A percentile compares a stretch with the other conserved stretches of the same genome.
Evolutionary conservation across 2,888 invertebrate species (phyloP).

Genomic region (Lasioglossum pauxillum): DNA sequence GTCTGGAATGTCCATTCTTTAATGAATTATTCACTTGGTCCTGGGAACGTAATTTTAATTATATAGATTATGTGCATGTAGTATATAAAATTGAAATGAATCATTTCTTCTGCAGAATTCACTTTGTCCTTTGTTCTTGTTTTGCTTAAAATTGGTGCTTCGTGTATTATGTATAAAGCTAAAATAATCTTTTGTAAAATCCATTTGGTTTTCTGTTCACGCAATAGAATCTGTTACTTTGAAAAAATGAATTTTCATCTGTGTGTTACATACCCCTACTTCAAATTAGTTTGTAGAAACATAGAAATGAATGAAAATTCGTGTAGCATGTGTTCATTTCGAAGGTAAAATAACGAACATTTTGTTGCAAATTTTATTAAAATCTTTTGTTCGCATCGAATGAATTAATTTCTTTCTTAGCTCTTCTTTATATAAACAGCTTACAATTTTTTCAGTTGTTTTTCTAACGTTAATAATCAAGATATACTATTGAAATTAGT

Average conservation of each 20-base stretch:
- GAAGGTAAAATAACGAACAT: constrained; percentile 21
- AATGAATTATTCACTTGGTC: constrained; percentile 12
- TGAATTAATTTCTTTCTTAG: constrained; percentile 26
- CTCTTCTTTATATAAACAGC: constrained; percentile 36
- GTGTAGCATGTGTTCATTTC: constrained; percentile 49
- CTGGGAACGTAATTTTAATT: constrained; percentile 18
- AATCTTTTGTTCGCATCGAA: constrained; percentile 31
- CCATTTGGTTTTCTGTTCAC: background rate
- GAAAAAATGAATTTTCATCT: background rate
- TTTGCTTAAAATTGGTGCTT: constrained; percentile 30
- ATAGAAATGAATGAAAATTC: constrained; percentile 33
- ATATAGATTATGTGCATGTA: constrained; percentile 34
- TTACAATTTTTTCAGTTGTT: constrained; percentile 39
- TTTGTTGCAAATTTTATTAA: constrained; percentile 3
- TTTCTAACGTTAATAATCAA: constrained; percentile 10
- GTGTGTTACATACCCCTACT: background rate
- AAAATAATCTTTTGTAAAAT: constrained; percentile 7
- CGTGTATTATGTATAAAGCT: constrained; percentile 1
- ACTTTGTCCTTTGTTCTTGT: constrained; percentile 18
- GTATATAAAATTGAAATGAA: constrained; percentile 11
- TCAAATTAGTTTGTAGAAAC: constrained; percentile 16
- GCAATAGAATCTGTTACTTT: background rate
- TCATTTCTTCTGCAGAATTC: background rate
- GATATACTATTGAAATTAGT: constrained; percentile 33
- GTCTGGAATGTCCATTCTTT: constrained; percentile 8